A percentile compares a stretch with the other conserved stretches of the same genome.
Conservation (phyloP, 2,888 invertebrate species). For the Euzetes globulus region DNA sequence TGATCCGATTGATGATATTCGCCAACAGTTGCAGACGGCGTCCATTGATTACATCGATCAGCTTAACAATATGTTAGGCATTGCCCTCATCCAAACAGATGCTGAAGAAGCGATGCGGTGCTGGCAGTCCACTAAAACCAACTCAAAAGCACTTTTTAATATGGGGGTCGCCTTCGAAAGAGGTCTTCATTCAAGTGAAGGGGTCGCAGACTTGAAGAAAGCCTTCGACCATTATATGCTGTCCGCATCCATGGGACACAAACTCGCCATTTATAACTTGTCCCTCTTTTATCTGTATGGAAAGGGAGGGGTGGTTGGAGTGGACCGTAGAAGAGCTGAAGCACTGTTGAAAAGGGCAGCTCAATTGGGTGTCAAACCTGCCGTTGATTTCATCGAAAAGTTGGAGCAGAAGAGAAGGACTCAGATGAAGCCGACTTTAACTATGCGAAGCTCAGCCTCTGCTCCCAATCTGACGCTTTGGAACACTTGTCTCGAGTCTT, state of each 20-base stretch:
- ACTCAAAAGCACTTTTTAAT: constrained; percentile 31
- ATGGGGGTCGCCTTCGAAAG: constrained; percentile 34
- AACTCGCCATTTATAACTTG: constrained; percentile 31
- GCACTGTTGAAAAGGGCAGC: constrained; percentile 8
- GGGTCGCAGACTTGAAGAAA: not conserved
- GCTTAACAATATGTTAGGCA: constrained; percentile 31
- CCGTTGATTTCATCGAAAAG: constrained; percentile 11
- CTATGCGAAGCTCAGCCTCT: not conserved
- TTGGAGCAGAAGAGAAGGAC: not conserved
- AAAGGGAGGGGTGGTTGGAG: constrained; percentile 20
- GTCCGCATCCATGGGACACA: constrained; percentile 32
- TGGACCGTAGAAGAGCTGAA: not conserved
- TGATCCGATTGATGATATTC: constrained; percentile 4
- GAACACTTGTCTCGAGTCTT: not conserved
- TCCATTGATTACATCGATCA: constrained; percentile 32
- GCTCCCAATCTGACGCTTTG: not conserved
- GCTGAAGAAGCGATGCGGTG: constrained; percentile 32
- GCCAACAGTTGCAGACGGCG: not conserved
- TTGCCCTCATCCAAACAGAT: constrained; percentile 4
- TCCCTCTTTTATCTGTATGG: constrained; percentile 34
- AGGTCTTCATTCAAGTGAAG: constrained; percentile 20
- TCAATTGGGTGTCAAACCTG: constrained; percentile 25
- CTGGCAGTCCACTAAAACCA: constrained; percentile 24
- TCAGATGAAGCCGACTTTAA: not conserved
- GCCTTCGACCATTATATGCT: constrained; percentile 29